phyloP scores from a whole-genome alignment of 2,888 invertebrate species.

The Dendrolimus pini region DNA sequence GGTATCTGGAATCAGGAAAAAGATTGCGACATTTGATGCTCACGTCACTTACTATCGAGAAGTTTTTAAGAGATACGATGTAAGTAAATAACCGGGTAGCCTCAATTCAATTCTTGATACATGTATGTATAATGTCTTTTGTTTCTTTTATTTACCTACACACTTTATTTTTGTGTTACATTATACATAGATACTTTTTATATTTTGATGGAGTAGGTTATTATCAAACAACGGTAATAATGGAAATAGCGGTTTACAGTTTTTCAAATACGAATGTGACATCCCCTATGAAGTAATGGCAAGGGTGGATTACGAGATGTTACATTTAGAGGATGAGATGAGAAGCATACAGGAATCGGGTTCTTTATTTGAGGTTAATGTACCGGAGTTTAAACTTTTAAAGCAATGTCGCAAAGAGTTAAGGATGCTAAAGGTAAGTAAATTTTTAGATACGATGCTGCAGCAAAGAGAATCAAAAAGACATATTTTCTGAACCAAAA shows the following conservation, averaged over 20 bases:
- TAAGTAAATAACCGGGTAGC: slow-evolving; percentile 12
- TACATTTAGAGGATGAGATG: slow-evolving; percentile 91
- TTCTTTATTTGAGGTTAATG: slow-evolving; percentile 94
- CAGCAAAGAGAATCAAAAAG: no score
- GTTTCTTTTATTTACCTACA: no score
- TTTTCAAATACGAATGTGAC: slow-evolving; percentile 85
- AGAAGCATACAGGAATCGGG: slow-evolving; percentile 91
- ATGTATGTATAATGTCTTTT: no score
- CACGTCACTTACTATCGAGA: slow-evolving; percentile 91
- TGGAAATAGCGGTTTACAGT: slow-evolving; percentile 32
- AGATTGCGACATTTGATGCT: slow-evolving; percentile 89
- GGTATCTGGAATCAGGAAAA: slow-evolving; percentile 92
- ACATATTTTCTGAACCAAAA: no score
- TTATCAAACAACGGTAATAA: no score
- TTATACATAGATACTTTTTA: no score
- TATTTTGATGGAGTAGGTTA: no score
- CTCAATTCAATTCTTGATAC: no score
- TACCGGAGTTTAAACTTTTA: slow-evolving; percentile 95
- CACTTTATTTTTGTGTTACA: no score
- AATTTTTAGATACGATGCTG: no score
- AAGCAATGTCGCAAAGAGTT: slow-evolving; percentile 95
- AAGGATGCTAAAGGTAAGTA: slow-evolving; percentile 85
- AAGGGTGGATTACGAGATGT: slow-evolving; percentile 85
- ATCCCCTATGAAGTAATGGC: slow-evolving; percentile 87
- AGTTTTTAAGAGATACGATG: slow-evolving; percentile 86